Conservation (phyloP, 2,797 vertebrate species). For the Sciurus vulgaris region DNA sequence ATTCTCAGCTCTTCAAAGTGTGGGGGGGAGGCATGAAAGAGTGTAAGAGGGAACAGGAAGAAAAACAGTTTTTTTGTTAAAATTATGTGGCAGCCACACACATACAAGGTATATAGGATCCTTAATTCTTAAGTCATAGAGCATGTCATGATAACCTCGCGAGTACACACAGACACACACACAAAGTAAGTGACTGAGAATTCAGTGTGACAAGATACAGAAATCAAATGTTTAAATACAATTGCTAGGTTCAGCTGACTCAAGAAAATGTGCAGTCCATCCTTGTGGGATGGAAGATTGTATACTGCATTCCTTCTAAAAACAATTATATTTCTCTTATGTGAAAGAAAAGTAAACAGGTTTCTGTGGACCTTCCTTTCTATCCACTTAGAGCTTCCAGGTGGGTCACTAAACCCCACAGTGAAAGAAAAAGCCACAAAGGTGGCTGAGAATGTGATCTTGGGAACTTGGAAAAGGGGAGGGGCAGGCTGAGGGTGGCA, state of each 20-base stretch:
- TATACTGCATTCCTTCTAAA: not conserved
- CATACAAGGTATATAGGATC: not conserved
- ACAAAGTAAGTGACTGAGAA: not conserved
- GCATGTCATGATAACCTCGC: not conserved
- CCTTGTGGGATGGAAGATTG: not conserved
- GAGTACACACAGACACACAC: not conserved
- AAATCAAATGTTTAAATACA: slow-evolving; percentile 49
- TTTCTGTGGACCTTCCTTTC: not conserved
- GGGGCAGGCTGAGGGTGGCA: too few species aligned
- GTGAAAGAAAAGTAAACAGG: slow-evolving; percentile 9
- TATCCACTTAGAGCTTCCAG: slow-evolving; percentile 26
- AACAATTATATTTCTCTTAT: not conserved
- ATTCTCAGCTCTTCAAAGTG: too few species aligned
- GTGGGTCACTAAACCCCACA: not conserved
- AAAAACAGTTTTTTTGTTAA: not conserved
- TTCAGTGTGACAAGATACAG: not conserved
- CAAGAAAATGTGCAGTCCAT: not conserved
- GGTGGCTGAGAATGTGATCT: not conserved
- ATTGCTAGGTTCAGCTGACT: not conserved
- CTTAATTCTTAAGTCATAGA: not conserved
- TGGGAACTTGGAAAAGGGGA: not conserved
- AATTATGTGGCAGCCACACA: not conserved
- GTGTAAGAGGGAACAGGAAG: not conserved
- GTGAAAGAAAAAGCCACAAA: not conserved
- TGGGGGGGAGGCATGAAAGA: too few species aligned